Percentiles rank a stretch among this genome's conserved stretches.
phyloP scores from a whole-genome alignment of 2,797 vertebrate genomes.

The Danio kyathit region DNA sequence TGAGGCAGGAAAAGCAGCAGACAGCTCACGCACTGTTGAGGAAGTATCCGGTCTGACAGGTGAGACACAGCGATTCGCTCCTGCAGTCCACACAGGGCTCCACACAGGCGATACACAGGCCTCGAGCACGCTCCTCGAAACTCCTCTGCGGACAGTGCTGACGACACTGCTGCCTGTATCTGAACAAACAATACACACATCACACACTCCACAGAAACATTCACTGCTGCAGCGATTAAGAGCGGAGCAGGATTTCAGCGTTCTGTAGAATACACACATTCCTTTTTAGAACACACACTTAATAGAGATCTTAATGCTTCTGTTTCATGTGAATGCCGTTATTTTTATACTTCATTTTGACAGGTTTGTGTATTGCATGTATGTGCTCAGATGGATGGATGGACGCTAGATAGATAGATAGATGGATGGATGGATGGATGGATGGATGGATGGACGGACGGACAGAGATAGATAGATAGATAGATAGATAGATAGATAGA shows the following conservation, averaged over 20 bases:
- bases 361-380: no score
- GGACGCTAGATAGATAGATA: no score
- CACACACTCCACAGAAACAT: constrained; percentile 5
- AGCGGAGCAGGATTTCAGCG: background rate
- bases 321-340: no score
- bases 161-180: constrained; percentile 83
- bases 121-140: constrained; percentile 74
- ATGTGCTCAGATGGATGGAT: no score
- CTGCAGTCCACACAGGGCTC: constrained; percentile 80
- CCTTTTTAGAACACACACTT: no score
- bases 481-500: no score
- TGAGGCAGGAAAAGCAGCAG: no score
- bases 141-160: constrained; percentile 81
- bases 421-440: no score
- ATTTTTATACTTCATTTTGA: no score
- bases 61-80: constrained; percentile 74
- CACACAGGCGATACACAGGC: constrained; percentile 77
- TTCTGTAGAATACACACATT: background rate
- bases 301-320: no score
- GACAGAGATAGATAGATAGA: no score
- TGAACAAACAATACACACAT: constrained; percentile 57
- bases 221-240: background rate
- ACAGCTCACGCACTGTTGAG: constrained; percentile 73
- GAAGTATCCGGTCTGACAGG: constrained; percentile 80
- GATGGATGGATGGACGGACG: no score